Evolutionary conservation across 1,140 invertebrate genomes (phyloP), one percentile per base, ranked within the genome.

Genomic region (Drosophila nannoptera): DNA sequence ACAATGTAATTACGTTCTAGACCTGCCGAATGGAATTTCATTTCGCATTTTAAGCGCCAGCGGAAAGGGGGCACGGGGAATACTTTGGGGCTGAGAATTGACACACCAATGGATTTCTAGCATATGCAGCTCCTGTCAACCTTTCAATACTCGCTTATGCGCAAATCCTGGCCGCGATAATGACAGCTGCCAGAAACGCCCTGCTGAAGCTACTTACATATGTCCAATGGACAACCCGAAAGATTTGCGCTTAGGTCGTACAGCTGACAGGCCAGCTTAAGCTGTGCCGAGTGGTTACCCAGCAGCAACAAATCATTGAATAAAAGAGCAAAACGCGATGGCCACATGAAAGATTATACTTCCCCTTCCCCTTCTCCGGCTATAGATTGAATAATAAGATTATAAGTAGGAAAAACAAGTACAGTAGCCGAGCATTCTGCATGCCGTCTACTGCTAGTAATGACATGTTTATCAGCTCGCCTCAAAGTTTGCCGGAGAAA

Each of bases 141-240:
- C 60, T 46, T 59, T 58, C 36, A 46, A 38, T 56, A 56, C 22
- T 59, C 31, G 43, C 9, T 32, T 43, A 29, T 43, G 33, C 69
- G 58, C 40, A 82, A 82, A 78, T 78, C 78, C 78, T 60, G 62
- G 64, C 64, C 75, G 67, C 61, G 68, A 64, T 68, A 73, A 76
- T 84, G 78, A 83, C 78, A 83, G 77, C 45, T 83, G 80, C 64
- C 74, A 69, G 56, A 69, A 50, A 42, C 60, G 56, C 35, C 40
- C 82, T 58, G 46, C 48, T 33, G 12, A 14, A 78, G 63, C 73
- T 73, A 67, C 40, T 61, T 43, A 43, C 31, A 36, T 48, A 55
- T 43, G 8, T 33, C 5, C 8, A 22, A 35, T 32, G 56, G 61
- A 40, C 50, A 35, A 29, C 33, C 29, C 33, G 54, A 59, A 40